Evolutionary conservation across 1,140 invertebrate species (phyloP), one percentile per base, ranked within the genome.

Genomic region (Ips typographus): DNA sequence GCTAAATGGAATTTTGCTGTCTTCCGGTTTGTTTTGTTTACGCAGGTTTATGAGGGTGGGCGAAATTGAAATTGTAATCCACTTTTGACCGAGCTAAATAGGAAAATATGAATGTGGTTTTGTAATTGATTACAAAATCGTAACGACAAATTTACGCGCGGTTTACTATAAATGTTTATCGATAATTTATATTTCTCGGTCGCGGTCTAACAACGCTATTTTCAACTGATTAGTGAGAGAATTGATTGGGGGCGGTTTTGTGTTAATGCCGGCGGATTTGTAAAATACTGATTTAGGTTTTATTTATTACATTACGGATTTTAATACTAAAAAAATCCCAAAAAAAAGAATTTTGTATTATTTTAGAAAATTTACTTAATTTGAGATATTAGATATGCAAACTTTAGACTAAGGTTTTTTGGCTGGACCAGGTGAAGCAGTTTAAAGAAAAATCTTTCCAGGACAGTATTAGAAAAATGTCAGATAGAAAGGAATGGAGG

Each of bases 41-140:
- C 22, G 44, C 22, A 49, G 22, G 44, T 49, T 49, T 49, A 22
- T 22, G 22, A 22, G 22, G 22, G 22, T 22, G 22, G 22, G 22
- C 22, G 22, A 22, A 49, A 49, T 6, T 22, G 44, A 49, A 63
- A 52, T 63, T 52, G 22, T 41, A 63, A 40, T 63, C 22, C 57
- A 22, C 61, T 22, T 52, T 22, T 63, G 36, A 39, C 40, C 40
- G 42, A 39, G 38, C 8, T 40, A 63, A 63, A 63, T 52, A 63
- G 61, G 61, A 63, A 63, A 63, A 63, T 63, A 63, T 63, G 4
- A 52, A 44, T 63, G 61, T 63, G 47, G 44, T 52, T 37, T n/a
- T 4, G 22, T 63, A 63, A 63, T 63, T 63, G 61, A 63, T 63
- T 63, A 63, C 61, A 63, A 63, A 63, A 63, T 63, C 61, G 44